Conservation (phyloP, 2,888 invertebrate genomes). For the Ochropleura plecta region DNA sequence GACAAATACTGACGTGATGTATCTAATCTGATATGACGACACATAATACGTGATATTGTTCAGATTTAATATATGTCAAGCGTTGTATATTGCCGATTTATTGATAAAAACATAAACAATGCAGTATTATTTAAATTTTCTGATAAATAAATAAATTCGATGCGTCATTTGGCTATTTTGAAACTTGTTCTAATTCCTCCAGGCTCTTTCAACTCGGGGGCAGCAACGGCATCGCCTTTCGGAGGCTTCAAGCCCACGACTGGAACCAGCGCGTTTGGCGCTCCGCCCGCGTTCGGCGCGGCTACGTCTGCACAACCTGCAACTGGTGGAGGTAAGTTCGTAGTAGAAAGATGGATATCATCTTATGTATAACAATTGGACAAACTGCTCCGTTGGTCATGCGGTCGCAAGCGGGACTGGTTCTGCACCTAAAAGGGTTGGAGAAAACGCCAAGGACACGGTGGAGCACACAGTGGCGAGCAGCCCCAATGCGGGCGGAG, state of each 20-base stretch:
- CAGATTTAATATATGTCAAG: background rate
- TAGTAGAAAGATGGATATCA: no score
- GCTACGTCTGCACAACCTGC: slow-evolving; percentile 81
- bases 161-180: background rate
- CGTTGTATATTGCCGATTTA: background rate
- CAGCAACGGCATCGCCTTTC: slow-evolving; percentile 88
- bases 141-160: background rate
- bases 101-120: background rate
- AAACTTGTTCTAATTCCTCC: background rate
- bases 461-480: no score
- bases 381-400: no score
- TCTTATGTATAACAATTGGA: no score
- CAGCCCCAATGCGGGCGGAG: no score
- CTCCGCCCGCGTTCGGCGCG: slow-evolving; percentile 93
- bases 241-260: slow-evolving; percentile 88
- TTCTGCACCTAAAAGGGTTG: no score
- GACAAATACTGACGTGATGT: background rate
- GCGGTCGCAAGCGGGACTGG: no score
- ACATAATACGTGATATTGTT: background rate
- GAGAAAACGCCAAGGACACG: no score
- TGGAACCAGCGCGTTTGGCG: slow-evolving; percentile 92
- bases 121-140: background rate
- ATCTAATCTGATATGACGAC: background rate
- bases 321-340: slow-evolving; percentile 79
- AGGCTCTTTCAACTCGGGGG: slow-evolving; percentile 83